Conservation (phyloP, 92 coral and sea anemone genomes). For the Porites lobata region DNA sequence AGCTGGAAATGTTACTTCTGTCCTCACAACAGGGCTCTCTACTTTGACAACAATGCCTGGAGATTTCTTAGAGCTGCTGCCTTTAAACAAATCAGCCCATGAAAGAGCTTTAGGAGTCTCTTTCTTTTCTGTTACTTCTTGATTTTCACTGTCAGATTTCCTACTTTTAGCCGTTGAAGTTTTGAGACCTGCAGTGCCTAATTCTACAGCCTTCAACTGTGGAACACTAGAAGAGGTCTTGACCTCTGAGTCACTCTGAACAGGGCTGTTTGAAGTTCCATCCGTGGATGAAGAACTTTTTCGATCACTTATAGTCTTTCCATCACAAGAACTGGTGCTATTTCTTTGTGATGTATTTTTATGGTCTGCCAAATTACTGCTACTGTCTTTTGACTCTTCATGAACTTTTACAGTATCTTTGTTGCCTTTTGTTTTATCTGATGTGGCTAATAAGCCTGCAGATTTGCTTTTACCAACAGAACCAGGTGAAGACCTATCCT, state of each 20-base stretch:
- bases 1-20: constrained; percentile 6
- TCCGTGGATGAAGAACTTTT: constrained; percentile 51
- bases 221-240: not conserved
- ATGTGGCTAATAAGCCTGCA: constrained; percentile 4
- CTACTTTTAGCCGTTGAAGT: not conserved
- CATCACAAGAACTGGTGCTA: constrained; percentile 41
- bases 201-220: not conserved
- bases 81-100: constrained; percentile 96
- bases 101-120: constrained; percentile 48
- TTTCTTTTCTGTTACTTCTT: constrained; percentile 5
- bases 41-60: constrained; percentile 52
- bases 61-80: constrained; percentile 57
- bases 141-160: not conserved
- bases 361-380: not conserved
- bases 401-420: constrained; percentile 17
- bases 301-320: constrained; percentile 18
- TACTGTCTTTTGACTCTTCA: constrained; percentile 1
- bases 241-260: constrained; percentile 72
- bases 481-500: constrained; percentile 60
- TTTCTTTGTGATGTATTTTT: constrained; percentile 18
- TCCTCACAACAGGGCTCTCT: constrained; percentile 18
- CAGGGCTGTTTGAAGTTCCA: constrained; percentile 74
- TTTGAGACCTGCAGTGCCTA: not conserved
- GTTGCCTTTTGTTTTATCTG: constrained; percentile 20
- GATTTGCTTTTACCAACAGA: constrained; percentile 5